These are phyloP conservation scores for Philypnodon macrostomus DNA, from an alignment of 2,797 vertebrate species.

Conservation along the genomic window DNA sequence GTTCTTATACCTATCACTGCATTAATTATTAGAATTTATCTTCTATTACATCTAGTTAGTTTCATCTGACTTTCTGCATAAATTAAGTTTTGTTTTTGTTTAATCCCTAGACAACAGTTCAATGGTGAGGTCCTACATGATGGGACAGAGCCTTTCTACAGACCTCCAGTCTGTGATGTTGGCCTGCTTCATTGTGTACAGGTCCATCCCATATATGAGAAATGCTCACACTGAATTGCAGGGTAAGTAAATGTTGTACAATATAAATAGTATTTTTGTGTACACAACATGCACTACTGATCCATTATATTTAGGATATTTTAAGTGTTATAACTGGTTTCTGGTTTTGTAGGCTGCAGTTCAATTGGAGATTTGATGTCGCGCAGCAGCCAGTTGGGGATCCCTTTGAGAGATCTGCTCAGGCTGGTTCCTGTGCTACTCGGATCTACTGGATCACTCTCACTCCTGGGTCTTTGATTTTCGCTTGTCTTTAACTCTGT, in stretches of 20 bases:
- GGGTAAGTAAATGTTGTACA: slow-evolving; percentile 52
- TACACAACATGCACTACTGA: neutral
- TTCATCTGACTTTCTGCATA: too few species aligned
- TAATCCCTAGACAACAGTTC: slow-evolving; percentile 81
- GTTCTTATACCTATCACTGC: too few species aligned
- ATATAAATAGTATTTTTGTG: too few species aligned
- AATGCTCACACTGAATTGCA: slow-evolving; percentile 72
- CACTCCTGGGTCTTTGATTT: slow-evolving; percentile 31
- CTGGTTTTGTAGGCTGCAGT: slow-evolving; percentile 74
- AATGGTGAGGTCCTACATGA: slow-evolving; percentile 82
- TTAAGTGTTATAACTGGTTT: neutral
- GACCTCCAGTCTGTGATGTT: slow-evolving; percentile 77
- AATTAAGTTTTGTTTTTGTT: slow-evolving; percentile 11
- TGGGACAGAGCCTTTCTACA: slow-evolving; percentile 69
- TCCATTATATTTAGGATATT: neutral
- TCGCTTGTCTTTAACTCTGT: neutral
- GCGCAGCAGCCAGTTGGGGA: slow-evolving; percentile 80
- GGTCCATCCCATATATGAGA: slow-evolving; percentile 83
- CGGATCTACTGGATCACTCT: slow-evolving; percentile 21
- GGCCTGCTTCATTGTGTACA: slow-evolving; percentile 92
- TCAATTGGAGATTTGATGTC: slow-evolving; percentile 86
- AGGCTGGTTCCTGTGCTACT: slow-evolving; percentile 85
- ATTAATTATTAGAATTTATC: neutral
- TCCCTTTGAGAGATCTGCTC: slow-evolving; percentile 87
- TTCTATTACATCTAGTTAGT: too few species aligned